phyloP scores from a whole-genome alignment of 2,797 vertebrate genomes.

The Simalia tracyae region DNA sequence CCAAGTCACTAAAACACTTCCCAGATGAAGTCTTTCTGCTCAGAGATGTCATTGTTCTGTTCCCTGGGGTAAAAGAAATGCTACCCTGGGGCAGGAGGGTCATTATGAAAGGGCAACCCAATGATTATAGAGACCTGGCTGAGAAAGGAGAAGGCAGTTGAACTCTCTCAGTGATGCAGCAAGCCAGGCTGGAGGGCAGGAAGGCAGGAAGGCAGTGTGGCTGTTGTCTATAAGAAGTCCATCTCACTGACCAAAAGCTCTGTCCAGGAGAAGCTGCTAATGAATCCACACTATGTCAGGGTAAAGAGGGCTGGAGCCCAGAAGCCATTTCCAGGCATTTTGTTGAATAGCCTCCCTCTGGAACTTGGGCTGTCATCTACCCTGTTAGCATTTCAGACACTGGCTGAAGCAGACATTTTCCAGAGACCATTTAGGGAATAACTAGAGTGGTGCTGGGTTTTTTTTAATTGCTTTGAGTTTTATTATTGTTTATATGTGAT shows the following conservation, averaged over 20 bases:
- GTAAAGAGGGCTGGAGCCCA: background rate
- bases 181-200: background rate
- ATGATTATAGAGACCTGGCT: background rate
- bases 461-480: background rate
- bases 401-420: background rate
- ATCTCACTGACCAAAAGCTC: background rate
- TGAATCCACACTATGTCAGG: background rate
- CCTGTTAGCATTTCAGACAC: background rate
- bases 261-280: background rate
- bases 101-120: background rate
- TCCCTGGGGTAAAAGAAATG: background rate
- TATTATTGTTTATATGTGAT: background rate
- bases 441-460: background rate
- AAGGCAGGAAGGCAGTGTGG: background rate
- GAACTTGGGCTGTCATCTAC: background rate
- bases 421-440: background rate
- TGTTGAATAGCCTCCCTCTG: background rate
- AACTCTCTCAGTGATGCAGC: background rate
- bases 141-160: background rate
- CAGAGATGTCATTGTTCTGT: background rate
- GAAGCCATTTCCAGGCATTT: background rate
- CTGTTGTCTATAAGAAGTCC: background rate
- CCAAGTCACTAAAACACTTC: background rate
- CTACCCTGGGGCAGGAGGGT: background rate
- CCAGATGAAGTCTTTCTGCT: background rate